Base-by-base conservation (phyloP, 2,113 vertebrate species). In the Perccottus glenii region DNA sequence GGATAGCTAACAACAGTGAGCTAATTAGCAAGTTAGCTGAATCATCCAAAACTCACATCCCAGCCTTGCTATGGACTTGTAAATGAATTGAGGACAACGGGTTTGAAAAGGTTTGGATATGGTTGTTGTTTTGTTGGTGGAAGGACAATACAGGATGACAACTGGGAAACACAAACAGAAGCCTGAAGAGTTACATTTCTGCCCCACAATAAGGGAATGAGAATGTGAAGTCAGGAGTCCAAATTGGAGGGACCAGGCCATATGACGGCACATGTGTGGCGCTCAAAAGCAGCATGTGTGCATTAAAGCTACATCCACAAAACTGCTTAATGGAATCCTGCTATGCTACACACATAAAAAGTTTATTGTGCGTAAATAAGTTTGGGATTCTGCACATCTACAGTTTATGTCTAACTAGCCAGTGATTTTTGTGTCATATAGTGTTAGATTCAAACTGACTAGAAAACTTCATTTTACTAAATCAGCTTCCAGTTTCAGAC, bases 181-280 rank as follows among this genome's bases (percentile, higher is more conserved):
- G 49, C n/a, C 57, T 6, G 48, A 57, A 7, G 27, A 63, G 59
- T 68, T 49, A 11, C 67, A 77, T 83, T 86, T 59, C 82, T 66
- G 59, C 40, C 14, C 53, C 27, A 55, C 40, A 63, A 75, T 16
- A 78, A 62, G 64, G 72, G 68, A 57, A 59, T 16, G 16, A 63
- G 61, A 80, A 77, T 66, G 60, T 75, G 64, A 61, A 83, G 82
- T 56, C 70, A 82, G 53, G 36, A 76, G 49, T 45, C 45, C 40
- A 67, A 78, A 81, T 76, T 49, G 38, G 67, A 62, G 73, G 62
- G 70, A 11, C 46, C 52, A 38, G 11, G 46, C 35, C 84, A 85
- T 67, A 72, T 79, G 85, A 77, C 53, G 48, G 58, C 56, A 50
- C n/a, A n/a, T n/a, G 51, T 60, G 46, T 16, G 42, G n/a, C 55